Base-by-base conservation (phyloP, 2,113 vertebrate genomes). In the Melanocharis versteri region DNA sequence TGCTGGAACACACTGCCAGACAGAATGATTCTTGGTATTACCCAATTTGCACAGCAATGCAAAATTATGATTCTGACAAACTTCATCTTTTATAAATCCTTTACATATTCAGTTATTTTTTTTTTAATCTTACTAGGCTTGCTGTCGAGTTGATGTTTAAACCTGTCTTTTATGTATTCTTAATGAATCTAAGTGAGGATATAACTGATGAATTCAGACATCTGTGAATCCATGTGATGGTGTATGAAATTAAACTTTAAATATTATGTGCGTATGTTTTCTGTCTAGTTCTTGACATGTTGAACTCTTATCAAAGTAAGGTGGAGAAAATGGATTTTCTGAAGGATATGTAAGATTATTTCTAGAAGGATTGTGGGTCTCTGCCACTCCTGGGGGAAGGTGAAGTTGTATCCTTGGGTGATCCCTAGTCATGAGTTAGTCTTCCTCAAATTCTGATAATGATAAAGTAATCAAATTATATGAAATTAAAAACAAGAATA, bases 101-200 rank as follows among this genome's bases (percentile, higher is more conserved):
- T 68, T 93, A 33, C 56, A 19, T 31, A 18, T 87, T 73, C 45
- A 37, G 54, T 64, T 93, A 5, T 50, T 85, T 93, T 80, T 91
- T 91, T 89, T 92, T 87, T 64, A 66, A 78, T 89, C 85, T 94
- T 89, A 48, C 76, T 77, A 89, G 66, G 56, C 60, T 96, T 86
- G 56, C 83, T 90, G 83, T 93, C 58, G 11, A 80, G 72, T 89
- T 87, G 50, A 84, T 95, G 71, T 90, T 96, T 87, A 90, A 94
- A 94, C 86, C 70, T 97, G 91, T 93, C 83, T 94, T 97, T 94
- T 89, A 64, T 94, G 56, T 93, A 75, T 94, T 87, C 70, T 75
- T 93, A 94, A 95, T 88, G 84, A 91, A 78, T 85, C 66, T 76
- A 82, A 94, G 79, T 83, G 83, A 93, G 77, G 78, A n/a, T 80